Evolutionary conservation across 2,888 invertebrate species (phyloP).

Genomic region (Ochropacha duplaris): DNA sequence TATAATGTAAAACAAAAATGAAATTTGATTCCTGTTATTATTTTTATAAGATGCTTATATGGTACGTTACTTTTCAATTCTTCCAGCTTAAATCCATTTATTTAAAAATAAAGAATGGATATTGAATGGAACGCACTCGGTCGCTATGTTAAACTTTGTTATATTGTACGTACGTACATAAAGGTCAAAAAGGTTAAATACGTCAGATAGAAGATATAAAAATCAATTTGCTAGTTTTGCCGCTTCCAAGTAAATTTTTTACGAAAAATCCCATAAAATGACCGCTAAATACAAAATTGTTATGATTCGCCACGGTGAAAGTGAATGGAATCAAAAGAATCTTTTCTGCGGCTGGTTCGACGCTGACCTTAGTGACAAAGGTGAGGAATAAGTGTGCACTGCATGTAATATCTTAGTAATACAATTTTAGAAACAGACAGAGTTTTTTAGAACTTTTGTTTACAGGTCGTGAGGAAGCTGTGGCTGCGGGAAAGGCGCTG

Average conservation of each 20-base stretch:
- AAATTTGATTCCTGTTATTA: too few species aligned
- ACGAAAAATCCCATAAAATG: constrained; percentile 46
- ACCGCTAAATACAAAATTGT: constrained; percentile 84
- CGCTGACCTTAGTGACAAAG: constrained; percentile 86
- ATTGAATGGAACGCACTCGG: too few species aligned
- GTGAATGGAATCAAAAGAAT: constrained; percentile 89
- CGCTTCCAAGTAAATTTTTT: neutral
- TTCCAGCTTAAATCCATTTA: too few species aligned
- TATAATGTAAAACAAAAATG: too few species aligned
- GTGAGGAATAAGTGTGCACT: constrained; percentile 59
- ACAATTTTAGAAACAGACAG: too few species aligned
- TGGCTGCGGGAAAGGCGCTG: constrained; percentile 88
- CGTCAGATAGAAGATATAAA: constrained; percentile 37
- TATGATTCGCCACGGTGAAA: constrained; percentile 90
- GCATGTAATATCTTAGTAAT: neutral
- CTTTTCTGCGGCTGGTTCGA: constrained; percentile 90
- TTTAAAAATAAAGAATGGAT: too few species aligned
- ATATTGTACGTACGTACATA: too few species aligned
- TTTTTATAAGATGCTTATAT: too few species aligned
- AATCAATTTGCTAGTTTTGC: constrained; percentile 29
- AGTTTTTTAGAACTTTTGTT: constrained; percentile 6
- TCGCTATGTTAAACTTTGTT: too few species aligned
- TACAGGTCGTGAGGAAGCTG: constrained; percentile 86
- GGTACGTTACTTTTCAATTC: too few species aligned
- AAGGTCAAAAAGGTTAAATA: constrained; percentile 62